Base-by-base conservation (phyloP, 2,888 invertebrate genomes). In the Pecten maximus region DNA sequence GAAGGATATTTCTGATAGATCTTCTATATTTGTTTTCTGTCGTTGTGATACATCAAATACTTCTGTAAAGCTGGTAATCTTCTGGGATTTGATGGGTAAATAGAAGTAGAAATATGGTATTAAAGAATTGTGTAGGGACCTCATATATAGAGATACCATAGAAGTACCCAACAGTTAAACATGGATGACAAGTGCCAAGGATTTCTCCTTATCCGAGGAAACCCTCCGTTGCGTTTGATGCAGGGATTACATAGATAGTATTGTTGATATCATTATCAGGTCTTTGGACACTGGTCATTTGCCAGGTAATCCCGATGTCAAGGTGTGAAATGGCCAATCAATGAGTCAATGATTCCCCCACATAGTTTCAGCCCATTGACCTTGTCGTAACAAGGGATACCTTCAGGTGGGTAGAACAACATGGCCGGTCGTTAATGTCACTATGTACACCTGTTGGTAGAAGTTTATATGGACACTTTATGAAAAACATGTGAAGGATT, bases 301-400 rank as follows among this genome's bases (percentile, higher is more conserved):
- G 74, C 74, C 35, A 28, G 74, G 74, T 74, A 74, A 74, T 74
- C 74, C 74, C 0, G 74, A 35, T 28, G 8, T 74, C 74, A 74
- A 74, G 74, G 74, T 74, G 74, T 74, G 74, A 74, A 74, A 74
- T 74, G 74, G 6, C 74, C 74, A 74, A 74, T 74, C 74, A 74
- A 2, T 28, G 74, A 74, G 74, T 10, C 35, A 35, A 60, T 0
- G 60, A 23, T 60, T 60, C 28, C 35, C 74, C 74, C 12, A 8
- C 74, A 74, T 74, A 74, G 35, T 74, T 74, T 28, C 8, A 15
- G 28, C 74, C 35, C 74, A 35, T 28, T 74, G 74, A 74, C 35
- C 74, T 74, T 74, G 74, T 74, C 4, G 8, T 28, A 74, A 28
- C 50, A 1, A 15, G 19, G 28, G 35, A 74, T 28, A 35, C 12